Evolutionary conservation across 2,888 invertebrate species (phyloP).

Genomic region (Zygothrica quintamaculata): DNA sequence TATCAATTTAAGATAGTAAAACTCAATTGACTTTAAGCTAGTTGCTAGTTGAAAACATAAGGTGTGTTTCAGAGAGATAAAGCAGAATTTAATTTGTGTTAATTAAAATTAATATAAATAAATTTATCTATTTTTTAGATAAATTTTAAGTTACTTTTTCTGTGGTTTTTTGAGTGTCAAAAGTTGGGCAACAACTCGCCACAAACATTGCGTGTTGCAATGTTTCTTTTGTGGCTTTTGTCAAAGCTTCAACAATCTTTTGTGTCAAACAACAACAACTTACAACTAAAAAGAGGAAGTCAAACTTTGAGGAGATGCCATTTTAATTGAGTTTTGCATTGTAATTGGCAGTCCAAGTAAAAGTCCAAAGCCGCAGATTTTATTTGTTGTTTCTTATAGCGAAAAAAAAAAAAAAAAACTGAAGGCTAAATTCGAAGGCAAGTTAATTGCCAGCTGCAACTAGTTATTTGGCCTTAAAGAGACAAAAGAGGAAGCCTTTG

Average conservation of each 20-base stretch:
- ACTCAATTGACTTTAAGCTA: no score
- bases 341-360: constrained; percentile 30
- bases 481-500: constrained; percentile 41
- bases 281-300: constrained; percentile 2
- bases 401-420: constrained; percentile 29
- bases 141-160: no score
- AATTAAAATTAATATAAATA: no score
- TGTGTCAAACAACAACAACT: no score
- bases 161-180: no score
- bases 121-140: no score
- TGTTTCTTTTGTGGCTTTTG: no score
- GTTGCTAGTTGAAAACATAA: no score
- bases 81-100: no score
- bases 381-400: constrained; percentile 29
- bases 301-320: constrained; percentile 19
- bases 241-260: background rate
- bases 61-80: no score
- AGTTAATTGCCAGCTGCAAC: constrained; percentile 46
- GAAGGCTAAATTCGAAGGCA: constrained; percentile 39
- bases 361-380: constrained; percentile 40
- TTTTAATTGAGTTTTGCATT: constrained; percentile 63
- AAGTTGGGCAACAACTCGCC: no score
- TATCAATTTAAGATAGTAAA: background rate
- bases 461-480: constrained; percentile 1
- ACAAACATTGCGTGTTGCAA: no score